Conservation (phyloP, 2,797 vertebrate species). For the Pseudotriccus pelzelni region DNA sequence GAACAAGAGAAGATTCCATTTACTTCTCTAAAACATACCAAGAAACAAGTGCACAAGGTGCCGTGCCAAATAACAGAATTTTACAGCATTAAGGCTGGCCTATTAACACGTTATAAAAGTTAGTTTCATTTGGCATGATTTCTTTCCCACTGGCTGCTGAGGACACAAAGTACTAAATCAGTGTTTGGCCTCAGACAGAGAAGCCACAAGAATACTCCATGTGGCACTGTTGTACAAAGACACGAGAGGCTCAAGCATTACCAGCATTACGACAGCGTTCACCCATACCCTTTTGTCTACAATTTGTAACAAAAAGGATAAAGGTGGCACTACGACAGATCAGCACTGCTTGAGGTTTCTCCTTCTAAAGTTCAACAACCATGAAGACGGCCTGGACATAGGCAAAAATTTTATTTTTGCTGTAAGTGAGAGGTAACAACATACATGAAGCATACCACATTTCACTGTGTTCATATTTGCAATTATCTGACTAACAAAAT, state of each 20-base stretch:
- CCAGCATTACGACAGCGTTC: fast-evolving
- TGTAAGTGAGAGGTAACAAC: background rate
- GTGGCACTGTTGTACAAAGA: background rate
- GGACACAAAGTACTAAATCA: background rate
- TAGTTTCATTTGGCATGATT: background rate
- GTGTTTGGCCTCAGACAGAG: background rate
- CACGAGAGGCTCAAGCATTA: background rate
- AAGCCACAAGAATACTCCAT: background rate
- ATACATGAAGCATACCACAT: background rate
- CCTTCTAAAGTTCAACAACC: background rate
- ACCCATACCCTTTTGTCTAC: background rate
- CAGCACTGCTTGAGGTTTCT: background rate
- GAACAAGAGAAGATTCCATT: background rate
- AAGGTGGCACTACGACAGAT: background rate
- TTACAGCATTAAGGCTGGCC: background rate
- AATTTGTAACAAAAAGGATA: background rate
- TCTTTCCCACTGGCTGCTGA: background rate
- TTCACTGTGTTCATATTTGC: background rate
- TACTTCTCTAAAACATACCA: background rate
- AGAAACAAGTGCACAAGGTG: background rate
- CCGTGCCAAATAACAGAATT: background rate
- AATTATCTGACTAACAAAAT: background rate
- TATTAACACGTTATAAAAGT: background rate
- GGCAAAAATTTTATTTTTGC: background rate
- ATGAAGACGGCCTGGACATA: background rate